Conservation (phyloP, 2,113 vertebrate species). For the Alaudala cheleensis region DNA sequence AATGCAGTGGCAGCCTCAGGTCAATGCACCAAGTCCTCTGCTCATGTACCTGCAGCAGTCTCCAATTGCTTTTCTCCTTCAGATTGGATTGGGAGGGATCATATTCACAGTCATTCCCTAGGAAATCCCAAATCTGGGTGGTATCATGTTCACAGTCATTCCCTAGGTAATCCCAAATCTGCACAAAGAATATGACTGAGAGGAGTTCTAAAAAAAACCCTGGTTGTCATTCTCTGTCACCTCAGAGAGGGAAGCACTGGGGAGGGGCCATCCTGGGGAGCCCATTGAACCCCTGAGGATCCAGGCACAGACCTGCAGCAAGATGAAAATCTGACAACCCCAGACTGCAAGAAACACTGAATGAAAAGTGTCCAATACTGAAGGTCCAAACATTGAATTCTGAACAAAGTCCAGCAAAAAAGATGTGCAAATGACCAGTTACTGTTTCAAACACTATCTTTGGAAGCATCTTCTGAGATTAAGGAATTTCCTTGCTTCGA, state of each 20-base stretch:
- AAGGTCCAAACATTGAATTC: rapidly evolving
- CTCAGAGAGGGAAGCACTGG: background rate
- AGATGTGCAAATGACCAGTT: background rate
- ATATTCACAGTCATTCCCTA: background rate
- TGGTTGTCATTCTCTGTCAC: background rate
- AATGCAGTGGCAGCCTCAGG: background rate
- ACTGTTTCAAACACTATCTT: background rate
- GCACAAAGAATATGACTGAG: background rate
- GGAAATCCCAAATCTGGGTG: too few species aligned
- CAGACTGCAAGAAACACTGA: background rate
- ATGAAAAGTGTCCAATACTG: background rate
- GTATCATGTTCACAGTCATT: too few species aligned
- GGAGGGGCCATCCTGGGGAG: background rate
- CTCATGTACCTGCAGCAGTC: background rate
- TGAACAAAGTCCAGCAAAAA: background rate
- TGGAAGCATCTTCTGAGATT: rapidly evolving
- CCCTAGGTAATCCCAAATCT: too few species aligned
- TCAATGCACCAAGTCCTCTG: background rate
- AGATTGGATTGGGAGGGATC: background rate
- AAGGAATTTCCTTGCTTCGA: background rate
- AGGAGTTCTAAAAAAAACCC: background rate
- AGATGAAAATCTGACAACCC: background rate
- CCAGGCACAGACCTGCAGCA: background rate
- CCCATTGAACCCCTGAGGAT: background rate
- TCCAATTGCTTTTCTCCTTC: background rate